These are phyloP conservation scores for Gobiocypris rarus DNA, from an alignment of 2,113 vertebrate species.

Conservation along the genomic window DNA sequence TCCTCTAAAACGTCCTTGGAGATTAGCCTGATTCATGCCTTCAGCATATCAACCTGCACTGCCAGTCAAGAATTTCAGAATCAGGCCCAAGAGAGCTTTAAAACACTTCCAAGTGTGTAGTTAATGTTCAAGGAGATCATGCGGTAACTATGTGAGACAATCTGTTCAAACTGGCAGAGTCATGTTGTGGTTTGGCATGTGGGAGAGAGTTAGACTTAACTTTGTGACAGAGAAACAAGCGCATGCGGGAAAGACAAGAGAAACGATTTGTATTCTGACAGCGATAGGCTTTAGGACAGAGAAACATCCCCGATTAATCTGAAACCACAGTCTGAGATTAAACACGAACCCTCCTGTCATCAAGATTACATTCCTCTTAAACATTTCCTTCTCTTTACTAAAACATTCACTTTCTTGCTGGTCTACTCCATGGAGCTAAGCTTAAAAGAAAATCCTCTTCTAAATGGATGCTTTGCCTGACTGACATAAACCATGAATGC, in stretches of 20 bases:
- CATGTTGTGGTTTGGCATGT: constrained; percentile 32
- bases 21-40: background rate
- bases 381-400: background rate
- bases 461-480: too few species aligned
- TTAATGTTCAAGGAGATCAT: constrained; percentile 25
- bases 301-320: constrained; percentile 14
- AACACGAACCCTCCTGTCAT: constrained; percentile 14
- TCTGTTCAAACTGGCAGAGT: constrained; percentile 45
- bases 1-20: background rate
- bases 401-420: background rate
- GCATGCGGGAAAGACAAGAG: constrained; percentile 17
- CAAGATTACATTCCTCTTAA: background rate
- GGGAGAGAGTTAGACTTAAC: background rate
- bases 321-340: background rate
- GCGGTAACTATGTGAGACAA: constrained; percentile 47
- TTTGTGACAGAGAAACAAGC: constrained; percentile 6
- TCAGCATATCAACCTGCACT: constrained; percentile 29
- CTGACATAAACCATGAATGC: too few species aligned
- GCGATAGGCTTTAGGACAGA: constrained; percentile 2
- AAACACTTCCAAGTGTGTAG: constrained; percentile 31
- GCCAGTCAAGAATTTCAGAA: constrained; percentile 50
- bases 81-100: constrained; percentile 55
- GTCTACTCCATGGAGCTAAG: background rate
- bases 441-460: background rate
- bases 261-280: background rate